Base-by-base conservation (phyloP, 2,888 invertebrate genomes). In the Poecilus cupreus region DNA sequence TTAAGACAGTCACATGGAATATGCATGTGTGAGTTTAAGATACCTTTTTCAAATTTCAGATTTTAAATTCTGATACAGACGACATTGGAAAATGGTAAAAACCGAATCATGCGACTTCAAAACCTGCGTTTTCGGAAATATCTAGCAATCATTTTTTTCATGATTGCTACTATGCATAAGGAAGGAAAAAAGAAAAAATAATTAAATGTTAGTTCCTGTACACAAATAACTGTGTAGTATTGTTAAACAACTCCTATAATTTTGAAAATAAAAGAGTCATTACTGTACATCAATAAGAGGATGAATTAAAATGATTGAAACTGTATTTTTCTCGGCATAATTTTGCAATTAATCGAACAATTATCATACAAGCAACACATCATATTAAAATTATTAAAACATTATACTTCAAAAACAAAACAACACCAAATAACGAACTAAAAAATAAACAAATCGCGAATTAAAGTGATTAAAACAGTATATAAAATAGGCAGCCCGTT, bases 281-380 rank as follows among this genome's bases (percentile, higher is more conserved):
- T 57, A 57, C 57, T 57, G 57, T 57, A 57, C 57, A 57, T 57
- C 22, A 57, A 57, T 26, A 24, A 57, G 11, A 57, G n/a, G 13
- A 57, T 26, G 24, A 57, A 57, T 26, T 26, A 57, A 57, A 57
- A 57, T 57, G 11, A 57, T 10, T 57, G 26, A 22, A 57, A 57
- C 22, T 3, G 43, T 57, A 57, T 57, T 57, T 24, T 26, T 57
- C 24, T n/a, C 26, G n/a, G n/a, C 22, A 22, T 57, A 57, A 57
- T 57, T 22, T 22, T n/a, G 22, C 24, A 57, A 8, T 4, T 24
- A 24, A 6, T 26, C 10, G 24, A 57, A 22, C 57, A n/a, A 57
- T 11, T 57, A n/a, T 18, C 22, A 22, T 24, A 57, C 43, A 5
- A 13, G 43, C 43, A 43, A n/a, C 3, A 20, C 54, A 18, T n/a